Conservation (phyloP, 2,888 invertebrate genomes). For the Ptilodon capucinus region DNA sequence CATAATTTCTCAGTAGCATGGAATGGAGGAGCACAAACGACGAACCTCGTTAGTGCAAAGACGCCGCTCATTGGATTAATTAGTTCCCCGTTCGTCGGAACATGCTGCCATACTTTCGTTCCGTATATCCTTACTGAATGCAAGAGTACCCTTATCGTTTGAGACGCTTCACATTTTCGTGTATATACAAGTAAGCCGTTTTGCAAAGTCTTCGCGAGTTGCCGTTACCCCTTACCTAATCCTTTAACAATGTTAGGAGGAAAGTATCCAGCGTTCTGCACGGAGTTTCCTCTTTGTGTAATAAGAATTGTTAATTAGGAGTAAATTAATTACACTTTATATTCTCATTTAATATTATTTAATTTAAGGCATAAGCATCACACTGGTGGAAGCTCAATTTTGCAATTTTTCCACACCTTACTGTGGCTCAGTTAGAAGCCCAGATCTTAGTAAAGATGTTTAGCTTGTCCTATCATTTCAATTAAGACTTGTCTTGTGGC, state of each 20-base stretch:
- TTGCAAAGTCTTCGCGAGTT: conserved; percentile 47
- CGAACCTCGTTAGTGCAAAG: conserved; percentile 74
- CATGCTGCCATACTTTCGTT: conserved; percentile 61
- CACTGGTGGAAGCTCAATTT: no score
- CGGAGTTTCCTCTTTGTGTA: conserved; percentile 50
- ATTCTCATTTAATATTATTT: no score
- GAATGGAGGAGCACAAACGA: conserved; percentile 63
- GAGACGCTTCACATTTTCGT: conserved; percentile 59
- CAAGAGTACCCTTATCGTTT: conserved; percentile 54
- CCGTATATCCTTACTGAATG: conserved; percentile 41
- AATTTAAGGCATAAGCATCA: no score
- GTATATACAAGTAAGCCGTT: conserved; percentile 61
- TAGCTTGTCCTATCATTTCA: no score
- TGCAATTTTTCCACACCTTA: no score
- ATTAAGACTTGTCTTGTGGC: no score
- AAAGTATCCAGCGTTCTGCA: conserved; percentile 58
- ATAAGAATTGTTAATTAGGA: conserved; percentile 65
- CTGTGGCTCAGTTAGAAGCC: no score
- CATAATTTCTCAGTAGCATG: conserved; percentile 60
- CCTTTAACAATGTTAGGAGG: conserved; percentile 62
- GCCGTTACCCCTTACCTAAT: conserved; percentile 55
- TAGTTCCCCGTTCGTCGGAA: conserved; percentile 65
- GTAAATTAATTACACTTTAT: conserved; percentile 52
- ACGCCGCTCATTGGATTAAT: conserved; percentile 78
- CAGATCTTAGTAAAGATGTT: no score